Conservation (phyloP, 2,797 vertebrate species). For the Rhincodon typus region DNA sequence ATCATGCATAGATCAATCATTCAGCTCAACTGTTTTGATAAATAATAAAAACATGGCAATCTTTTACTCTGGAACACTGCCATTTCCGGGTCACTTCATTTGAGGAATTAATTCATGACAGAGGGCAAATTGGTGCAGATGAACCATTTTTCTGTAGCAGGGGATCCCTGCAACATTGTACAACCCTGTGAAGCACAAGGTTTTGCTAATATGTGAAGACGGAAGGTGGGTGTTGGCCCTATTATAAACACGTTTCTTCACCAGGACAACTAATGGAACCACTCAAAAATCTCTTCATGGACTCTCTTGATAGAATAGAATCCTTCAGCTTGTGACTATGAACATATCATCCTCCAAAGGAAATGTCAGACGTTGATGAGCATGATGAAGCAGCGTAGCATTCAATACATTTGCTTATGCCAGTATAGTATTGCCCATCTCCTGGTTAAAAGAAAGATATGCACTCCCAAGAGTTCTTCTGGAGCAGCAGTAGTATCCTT, state of each 20-base stretch:
- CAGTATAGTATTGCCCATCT: not conserved
- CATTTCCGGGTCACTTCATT: not conserved
- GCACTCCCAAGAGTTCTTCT: too few relatives aligned
- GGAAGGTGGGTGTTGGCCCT: not conserved
- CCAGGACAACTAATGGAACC: not conserved
- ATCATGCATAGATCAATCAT: not conserved
- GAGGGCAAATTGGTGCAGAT: not conserved
- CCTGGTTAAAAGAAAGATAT: not conserved
- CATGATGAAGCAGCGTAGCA: not conserved
- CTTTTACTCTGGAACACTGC: not conserved
- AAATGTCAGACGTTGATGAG: not conserved
- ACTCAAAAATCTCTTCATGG: not conserved
- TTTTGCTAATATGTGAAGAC: not conserved
- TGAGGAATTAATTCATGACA: not conserved
- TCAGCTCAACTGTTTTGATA: not conserved
- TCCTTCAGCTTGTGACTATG: not conserved
- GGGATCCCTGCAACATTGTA: not conserved
- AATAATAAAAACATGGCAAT: not conserved
- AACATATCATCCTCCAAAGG: not conserved
- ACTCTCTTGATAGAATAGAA: not conserved
- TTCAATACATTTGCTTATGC: not conserved
- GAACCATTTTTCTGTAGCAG: not conserved
- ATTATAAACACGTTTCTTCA: not conserved
- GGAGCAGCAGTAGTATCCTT: too few relatives aligned
- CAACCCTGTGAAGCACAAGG: not conserved